Percentiles rank a stretch among this genome's conserved stretches.
Evolutionary conservation across 2,888 invertebrate species (phyloP).

Genomic region (Muscina levida): DNA sequence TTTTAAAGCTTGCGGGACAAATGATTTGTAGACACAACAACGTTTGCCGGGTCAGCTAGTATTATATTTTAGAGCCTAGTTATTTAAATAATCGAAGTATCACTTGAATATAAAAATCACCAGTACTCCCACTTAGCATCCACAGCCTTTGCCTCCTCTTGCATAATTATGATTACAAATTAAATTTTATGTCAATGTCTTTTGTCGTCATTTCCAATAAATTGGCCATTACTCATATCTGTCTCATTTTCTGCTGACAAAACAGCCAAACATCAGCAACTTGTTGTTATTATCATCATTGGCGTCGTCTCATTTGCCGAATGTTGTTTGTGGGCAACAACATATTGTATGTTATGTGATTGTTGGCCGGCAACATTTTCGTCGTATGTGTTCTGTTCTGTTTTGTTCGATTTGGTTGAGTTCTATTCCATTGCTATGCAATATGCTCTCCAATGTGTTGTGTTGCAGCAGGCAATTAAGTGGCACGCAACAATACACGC

Average conservation of each 20-base stretch:
- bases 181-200: slow-evolving; percentile 15
- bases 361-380: slow-evolving; percentile 8
- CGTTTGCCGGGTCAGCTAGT: no score
- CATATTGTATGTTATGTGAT: slow-evolving; percentile 16
- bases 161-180: slow-evolving; percentile 1
- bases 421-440: not conserved
- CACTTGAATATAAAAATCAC: no score
- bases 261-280: not conserved
- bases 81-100: no score
- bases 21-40: no score
- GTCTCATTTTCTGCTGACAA: not conserved
- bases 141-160: not conserved
- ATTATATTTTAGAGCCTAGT: no score
- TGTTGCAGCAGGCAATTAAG: slow-evolving; percentile 40
- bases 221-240: slow-evolving; percentile 21
- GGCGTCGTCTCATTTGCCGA: not conserved
- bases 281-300: not conserved
- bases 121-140: no score
- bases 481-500: slow-evolving; percentile 55
- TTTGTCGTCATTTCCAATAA: slow-evolving; percentile 1
- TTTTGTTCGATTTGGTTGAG: not conserved
- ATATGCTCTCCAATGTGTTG: slow-evolving; percentile 12
- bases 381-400: slow-evolving; percentile 6
- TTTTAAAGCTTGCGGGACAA: no score
- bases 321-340: not conserved